Evolutionary conservation across 1,140 invertebrate genomes (phyloP), one percentile per base, ranked within the genome.

Genomic region (Laupala kohalensis): DNA sequence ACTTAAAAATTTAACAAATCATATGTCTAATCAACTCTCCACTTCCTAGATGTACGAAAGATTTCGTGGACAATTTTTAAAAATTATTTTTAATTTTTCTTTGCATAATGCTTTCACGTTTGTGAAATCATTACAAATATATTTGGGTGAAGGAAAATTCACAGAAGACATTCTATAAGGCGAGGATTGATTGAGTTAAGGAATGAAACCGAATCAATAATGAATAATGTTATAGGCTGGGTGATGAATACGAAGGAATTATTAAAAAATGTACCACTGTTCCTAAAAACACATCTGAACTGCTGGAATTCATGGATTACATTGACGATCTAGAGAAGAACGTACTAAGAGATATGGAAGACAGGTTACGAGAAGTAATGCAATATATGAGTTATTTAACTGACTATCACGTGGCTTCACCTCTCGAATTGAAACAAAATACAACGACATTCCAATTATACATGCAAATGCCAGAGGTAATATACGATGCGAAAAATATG

Each of bases 361-460:
- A 89, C 69, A 84, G 87, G 27, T 81, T 97, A 0, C 84, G 83
- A 69, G 84, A 88, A 74, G 65, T 73, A 26, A 67, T 29, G n/a
- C 62, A 64, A 25, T 71, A 72, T 64, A 67, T 93, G 23, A 78
- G 89, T 73, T 93, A 94, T 79, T 79, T 94, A 4, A 89, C 91
- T 5, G 92, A 96, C 79, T 91, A 92, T 78, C 88, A 88, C 0
- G 80, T 85, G 0, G 87, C 96, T 70, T 89, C 90, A 0, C 89
- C 92, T 0, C 82, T 92, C 9, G 92, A 97, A 81, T 89, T 96
- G 73, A 93, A 94, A 78, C 88, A 89, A 13, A 96, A 95, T 77
- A 92, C 91, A 72, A 89, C 89, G 71, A 88, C 92, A 0, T 95
- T 95, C 77, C 88, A 92, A 76, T 96, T 93, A 93, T 90, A 92